Percentiles rank a stretch among this genome's conserved stretches.
phyloP scores from a whole-genome alignment of 1,140 invertebrate genomes.

The Bradynema listronoti region DNA sequence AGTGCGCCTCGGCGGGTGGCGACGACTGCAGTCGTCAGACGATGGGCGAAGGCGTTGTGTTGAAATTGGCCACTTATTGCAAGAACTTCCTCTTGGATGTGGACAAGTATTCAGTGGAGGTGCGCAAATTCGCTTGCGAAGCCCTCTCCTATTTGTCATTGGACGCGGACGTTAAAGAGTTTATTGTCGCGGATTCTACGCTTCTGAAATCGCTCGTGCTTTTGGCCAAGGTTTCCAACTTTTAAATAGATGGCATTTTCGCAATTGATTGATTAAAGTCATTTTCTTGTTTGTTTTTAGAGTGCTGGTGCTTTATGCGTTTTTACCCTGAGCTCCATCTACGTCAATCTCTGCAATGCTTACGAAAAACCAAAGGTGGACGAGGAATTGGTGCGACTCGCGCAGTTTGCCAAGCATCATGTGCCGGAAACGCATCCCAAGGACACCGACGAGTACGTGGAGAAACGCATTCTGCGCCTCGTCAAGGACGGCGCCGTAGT shows the following conservation, averaged over 20 bases:
- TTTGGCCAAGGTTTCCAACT: slow-evolving; percentile 64
- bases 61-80: slow-evolving; percentile 88
- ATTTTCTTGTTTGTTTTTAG: slow-evolving; percentile 19
- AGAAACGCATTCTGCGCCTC: slow-evolving; percentile 72
- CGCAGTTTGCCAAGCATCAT: slow-evolving; percentile 98
- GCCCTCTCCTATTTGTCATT: slow-evolving; percentile 91
- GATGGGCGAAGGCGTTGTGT: slow-evolving; percentile 85
- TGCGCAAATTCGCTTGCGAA: slow-evolving; percentile 70
- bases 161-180: slow-evolving; percentile 98
- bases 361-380: slow-evolving; percentile 94
- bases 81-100: slow-evolving; percentile 61
- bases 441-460: slow-evolving; percentile 84
- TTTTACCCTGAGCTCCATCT: slow-evolving; percentile 60
- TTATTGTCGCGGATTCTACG: slow-evolving; percentile 73
- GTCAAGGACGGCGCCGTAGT: slow-evolving; percentile 77
- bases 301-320: slow-evolving; percentile 57
- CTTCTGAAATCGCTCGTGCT: slow-evolving; percentile 80
- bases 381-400: slow-evolving; percentile 91
- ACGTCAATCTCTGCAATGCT: slow-evolving; percentile 93
- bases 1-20: slow-evolving; percentile 89
- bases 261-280: slow-evolving; percentile 19
- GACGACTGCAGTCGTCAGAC: slow-evolving; percentile 84
- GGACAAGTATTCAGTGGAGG: slow-evolving; percentile 45
- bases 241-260: not conserved
- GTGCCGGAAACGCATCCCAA: slow-evolving; percentile 71